Base-by-base conservation (phyloP, 2,797 vertebrate species). In the Vipera latastei region DNA sequence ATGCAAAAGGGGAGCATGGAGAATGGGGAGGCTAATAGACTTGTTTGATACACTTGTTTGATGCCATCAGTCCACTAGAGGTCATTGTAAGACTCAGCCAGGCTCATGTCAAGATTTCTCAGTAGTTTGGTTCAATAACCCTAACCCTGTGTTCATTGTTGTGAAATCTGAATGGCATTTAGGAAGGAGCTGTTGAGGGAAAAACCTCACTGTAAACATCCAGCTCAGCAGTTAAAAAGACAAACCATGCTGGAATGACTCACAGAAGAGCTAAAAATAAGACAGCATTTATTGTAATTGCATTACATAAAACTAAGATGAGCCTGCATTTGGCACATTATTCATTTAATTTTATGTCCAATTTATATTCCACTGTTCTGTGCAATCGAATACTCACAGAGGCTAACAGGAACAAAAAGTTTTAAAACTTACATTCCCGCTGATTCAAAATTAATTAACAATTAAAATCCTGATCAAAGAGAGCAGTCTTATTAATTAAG, bases 31-130 rank as follows among this genome's bases (percentile, higher is more conserved):
- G 56, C 8, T 11, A 25, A 14, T 22, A 61, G 44, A 83, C 9
- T 57, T 87, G 14, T 89, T 95, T 94, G 63, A 48, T 94, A 61
- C n/a, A 83, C 22, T 69, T 73, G 18, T 91, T 94, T 94, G 73
- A 53, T 94, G 1, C 85, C 92, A 90, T 73, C 90, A 93, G 18
- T 92, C 1, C 0, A 61, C 73, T 65, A 69, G 91, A 92, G 89
- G 18, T 0, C 93, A n/a, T 96, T 96, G 38, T 48, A 96, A 94
- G 32, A 55, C 63, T 86, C 1, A n/a, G 53, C 56, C 0, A 0
- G 91, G n/a, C 95, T 95, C 95, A 61, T 95, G 86, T 86, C 20
- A 22, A 95, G 83, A 88, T 95, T 95, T 95, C 91, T 95, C 93
- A 91, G 89, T 86, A 95, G 90, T 92, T 91, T 51, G 92, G 93